Conservation (phyloP, 2,113 vertebrate species). For the Nibea coibor region DNA sequence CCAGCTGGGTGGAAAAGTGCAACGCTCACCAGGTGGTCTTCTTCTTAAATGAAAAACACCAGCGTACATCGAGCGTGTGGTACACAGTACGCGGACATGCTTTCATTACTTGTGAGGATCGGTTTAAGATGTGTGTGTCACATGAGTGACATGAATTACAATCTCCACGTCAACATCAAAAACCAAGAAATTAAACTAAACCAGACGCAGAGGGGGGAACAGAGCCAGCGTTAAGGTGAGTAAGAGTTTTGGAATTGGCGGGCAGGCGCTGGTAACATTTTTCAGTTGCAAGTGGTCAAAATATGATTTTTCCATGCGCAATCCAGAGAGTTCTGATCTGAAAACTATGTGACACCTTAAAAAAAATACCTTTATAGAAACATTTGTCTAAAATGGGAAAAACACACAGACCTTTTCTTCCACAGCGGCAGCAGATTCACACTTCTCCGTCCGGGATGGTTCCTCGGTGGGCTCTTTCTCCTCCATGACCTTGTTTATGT, state of each 20-base stretch:
- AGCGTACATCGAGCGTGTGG: not conserved
- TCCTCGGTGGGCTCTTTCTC: constrained; percentile 41
- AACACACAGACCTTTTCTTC: constrained; percentile 57
- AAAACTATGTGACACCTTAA: no score
- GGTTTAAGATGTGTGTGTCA: not conserved
- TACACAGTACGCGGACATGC: not conserved
- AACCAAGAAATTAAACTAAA: constrained; percentile 31
- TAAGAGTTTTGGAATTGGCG: constrained; percentile 44
- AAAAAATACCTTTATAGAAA: not conserved
- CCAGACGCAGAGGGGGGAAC: constrained; percentile 5
- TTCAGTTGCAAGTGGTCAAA: constrained; percentile 12
- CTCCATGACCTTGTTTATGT: constrained; percentile 32
- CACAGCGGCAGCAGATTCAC: not conserved
- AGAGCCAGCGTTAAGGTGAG: constrained; percentile 37
- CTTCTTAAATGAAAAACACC: constrained; percentile 51
- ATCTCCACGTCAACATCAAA: constrained; percentile 7
- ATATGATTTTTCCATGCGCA: constrained; percentile 37
- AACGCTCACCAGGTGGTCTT: constrained; percentile 54
- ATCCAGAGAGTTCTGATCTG: constrained; percentile 22
- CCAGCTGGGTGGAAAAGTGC: constrained; percentile 45
- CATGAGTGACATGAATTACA: constrained; percentile 35
- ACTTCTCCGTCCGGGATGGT: not conserved
- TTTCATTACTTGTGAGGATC: constrained; percentile 21
- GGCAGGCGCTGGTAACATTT: constrained; percentile 8
- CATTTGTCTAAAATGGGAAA: not conserved